Evolutionary conservation across 2,888 invertebrate species (phyloP).

Genomic region (Arctia plantaginis): DNA sequence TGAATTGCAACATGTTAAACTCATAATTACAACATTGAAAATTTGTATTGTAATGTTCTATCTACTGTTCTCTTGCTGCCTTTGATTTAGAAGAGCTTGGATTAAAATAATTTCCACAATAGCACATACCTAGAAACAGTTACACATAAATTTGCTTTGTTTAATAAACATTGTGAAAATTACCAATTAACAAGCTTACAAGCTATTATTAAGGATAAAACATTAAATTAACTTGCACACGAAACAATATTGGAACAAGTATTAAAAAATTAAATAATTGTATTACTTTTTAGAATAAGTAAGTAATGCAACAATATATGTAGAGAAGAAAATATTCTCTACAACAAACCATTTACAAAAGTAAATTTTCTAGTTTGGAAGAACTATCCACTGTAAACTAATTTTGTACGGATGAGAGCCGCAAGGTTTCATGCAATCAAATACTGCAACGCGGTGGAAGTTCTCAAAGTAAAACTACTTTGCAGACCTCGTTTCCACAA

Average conservation of each 20-base stretch:
- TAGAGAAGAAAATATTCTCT: neutral
- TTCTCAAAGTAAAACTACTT: constrained; percentile 27
- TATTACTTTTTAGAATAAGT: too few relatives aligned
- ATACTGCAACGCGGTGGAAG: constrained; percentile 25
- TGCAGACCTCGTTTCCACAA: constrained; percentile 21
- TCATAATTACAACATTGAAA: too few relatives aligned
- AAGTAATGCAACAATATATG: neutral
- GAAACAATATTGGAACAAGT: neutral
- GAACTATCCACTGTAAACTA: constrained; percentile 4
- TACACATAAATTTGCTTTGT: too few relatives aligned
- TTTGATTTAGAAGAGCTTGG: too few relatives aligned
- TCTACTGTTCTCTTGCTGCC: too few relatives aligned
- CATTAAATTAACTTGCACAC: too few relatives aligned
- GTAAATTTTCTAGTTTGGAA: constrained; percentile 1
- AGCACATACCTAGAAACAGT: too few relatives aligned
- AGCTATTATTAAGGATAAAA: too few relatives aligned
- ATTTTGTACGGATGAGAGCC: constrained; percentile 16
- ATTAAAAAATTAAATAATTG: neutral
- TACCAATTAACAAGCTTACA: neutral
- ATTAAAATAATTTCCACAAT: too few relatives aligned
- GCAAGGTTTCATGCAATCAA: constrained; percentile 31
- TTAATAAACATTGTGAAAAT: too few relatives aligned
- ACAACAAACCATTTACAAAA: neutral
- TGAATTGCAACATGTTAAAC: too few relatives aligned
- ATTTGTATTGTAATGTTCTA: too few relatives aligned